Base-by-base conservation (phyloP, 2,797 vertebrate genomes). In the Trachops cirrhosus region DNA sequence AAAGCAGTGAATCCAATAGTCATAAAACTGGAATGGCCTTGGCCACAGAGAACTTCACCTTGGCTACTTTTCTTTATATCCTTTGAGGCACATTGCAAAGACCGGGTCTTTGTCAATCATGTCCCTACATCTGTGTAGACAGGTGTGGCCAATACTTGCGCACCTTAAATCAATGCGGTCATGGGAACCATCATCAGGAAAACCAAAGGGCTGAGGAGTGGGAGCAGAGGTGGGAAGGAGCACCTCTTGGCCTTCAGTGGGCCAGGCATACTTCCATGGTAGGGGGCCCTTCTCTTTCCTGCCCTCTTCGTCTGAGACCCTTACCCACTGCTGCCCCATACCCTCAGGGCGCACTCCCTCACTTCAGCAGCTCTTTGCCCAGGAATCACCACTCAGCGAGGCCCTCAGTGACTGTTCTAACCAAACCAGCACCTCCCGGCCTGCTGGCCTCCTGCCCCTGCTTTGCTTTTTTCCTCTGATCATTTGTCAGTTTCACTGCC, bases 1-100 rank as follows among this genome's bases (percentile, higher is more conserved):
- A 89, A 84, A 71, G 46, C 5, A 21, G 32, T 85, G 90, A 93
- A 93, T 94, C 39, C 84, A 77, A 78, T 6, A 87, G 37, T 90
- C 75, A 68, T 71, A 59, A 74, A 71, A 79, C n/a, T 50, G 85
- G 21, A 89, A 50, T 46, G 37, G 74, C 5, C 29, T 94, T 68
- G 24, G 24, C 84, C 24, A 74, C 70, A 91, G 80, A 95, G 57
- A 89, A 68, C 46, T 84, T 84, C 2, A 32, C 37, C 9, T 84
- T 59, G 34, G 70, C 41, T 75, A 29, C 29, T 84, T 80, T 79
- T 86, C 87, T 94, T 92, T 93, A 37, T 29, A 15, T 62, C 19
- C n/a, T 39, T 70, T 37, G 59, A 84, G 57, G 46, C 29, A 62
- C 19, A 26, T 32, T 52, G 34, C 19, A 85, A 80, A 54, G 10